These are phyloP conservation scores for Aricia agestis DNA, from an alignment of 1,140 invertebrate species.

Conservation along the genomic window DNA sequence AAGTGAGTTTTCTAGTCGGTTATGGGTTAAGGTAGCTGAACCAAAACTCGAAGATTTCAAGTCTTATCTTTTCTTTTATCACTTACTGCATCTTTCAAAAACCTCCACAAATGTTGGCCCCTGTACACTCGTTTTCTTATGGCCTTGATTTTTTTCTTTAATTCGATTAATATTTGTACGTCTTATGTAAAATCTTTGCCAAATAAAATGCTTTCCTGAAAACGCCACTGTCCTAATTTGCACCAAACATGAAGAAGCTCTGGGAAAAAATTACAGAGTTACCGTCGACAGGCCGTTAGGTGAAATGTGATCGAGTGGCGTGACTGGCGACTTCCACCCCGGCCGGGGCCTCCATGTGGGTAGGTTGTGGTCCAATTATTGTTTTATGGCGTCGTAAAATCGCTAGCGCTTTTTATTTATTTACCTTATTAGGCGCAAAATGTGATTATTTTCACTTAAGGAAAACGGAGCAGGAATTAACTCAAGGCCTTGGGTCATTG, in stretches of 20 bases:
- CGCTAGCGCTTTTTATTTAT: background rate
- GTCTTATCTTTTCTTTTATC: no score
- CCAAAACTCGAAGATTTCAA: no score
- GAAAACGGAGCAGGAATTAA: no score
- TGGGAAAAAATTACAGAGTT: slow-evolving; percentile 54
- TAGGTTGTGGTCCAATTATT: slow-evolving; percentile 15
- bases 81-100: no score
- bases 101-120: no score
- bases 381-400: slow-evolving; percentile 3
- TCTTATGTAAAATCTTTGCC: background rate
- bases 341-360: slow-evolving; percentile 16
- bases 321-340: slow-evolving; percentile 50
- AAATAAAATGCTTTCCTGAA: background rate
- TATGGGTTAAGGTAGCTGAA: no score
- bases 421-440: background rate
- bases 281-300: slow-evolving; percentile 57
- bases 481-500: no score
- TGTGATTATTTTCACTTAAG: background rate
- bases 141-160: no score
- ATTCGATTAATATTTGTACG: no score
- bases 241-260: slow-evolving; percentile 33
- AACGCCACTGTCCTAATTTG: slow-evolving; percentile 24
- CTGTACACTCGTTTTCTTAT: no score
- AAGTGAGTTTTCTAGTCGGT: no score
- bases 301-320: slow-evolving; percentile 64